Evolutionary conservation across 2,797 vertebrate genomes (phyloP), one percentile per base, ranked within the genome.

Genomic region (Leuciscus waleckii): DNA sequence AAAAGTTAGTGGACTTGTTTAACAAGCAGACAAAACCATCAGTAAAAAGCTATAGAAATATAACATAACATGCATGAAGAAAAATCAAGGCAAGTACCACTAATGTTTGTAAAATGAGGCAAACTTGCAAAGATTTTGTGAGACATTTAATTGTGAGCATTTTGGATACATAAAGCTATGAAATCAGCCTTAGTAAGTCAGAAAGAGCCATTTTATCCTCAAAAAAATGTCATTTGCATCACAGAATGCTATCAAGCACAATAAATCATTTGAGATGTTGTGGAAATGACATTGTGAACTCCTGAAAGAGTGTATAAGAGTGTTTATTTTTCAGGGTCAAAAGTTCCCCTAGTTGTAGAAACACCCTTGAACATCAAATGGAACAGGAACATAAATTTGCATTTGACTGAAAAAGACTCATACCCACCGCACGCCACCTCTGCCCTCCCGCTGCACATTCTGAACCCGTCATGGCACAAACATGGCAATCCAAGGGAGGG

Each of bases 401-500:
- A 65, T 63, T 46, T 19, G 16, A 37, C 32, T 32, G 67, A 26
- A 73, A 73, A 49, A 84, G n/a, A 54, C 63, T 7, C 35, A 10
- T 32, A 79, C 49, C 75, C 51, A 58, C 43, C 10, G 3, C 54
- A 37, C 17, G 1, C 67, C 65, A 78, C 63, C 76, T 73, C 81
- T 73, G 67, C 65, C 81, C 75, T 83, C 68, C 73, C n/a, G 23
- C 49, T 43, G 49, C 41, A 70, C 39, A 61, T 77, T 9, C 39
- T 87, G 65, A 84, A 77, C n/a, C 54, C 68, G 23, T 68, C 79
- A 81, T 77, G 90, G 89, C 89, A 89, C 92, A 84, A 79, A 85
- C 89, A 83, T 90, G 90, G 90, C 86, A 37, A 76, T 88, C 85
- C 90, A 84, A 88, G 43, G 83, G 92, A 90, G 91, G 91, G 86